These are phyloP conservation scores for Heterodera carotae DNA, from an alignment of 1,140 invertebrate genomes.

Conservation along the genomic window DNA sequence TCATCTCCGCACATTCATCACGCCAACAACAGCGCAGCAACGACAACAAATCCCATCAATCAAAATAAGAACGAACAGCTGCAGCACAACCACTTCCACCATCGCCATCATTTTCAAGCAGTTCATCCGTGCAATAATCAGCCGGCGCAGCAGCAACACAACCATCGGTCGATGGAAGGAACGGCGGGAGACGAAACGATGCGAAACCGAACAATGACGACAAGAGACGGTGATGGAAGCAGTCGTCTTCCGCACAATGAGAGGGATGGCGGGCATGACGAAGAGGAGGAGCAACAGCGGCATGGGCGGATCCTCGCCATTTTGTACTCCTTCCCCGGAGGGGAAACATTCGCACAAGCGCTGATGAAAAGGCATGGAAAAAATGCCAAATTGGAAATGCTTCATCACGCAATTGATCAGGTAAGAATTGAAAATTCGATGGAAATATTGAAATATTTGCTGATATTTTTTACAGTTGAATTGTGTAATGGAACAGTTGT, in stretches of 20 bases:
- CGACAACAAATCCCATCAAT: neutral
- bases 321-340: neutral
- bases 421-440: neutral
- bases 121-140: neutral
- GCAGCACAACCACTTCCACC: neutral
- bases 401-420: slow-evolving; percentile 1
- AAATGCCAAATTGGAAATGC: neutral
- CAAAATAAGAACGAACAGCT: neutral
- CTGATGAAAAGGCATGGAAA: slow-evolving; percentile 2
- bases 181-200: too few relatives aligned
- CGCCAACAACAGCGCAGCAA: neutral
- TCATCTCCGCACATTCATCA: neutral
- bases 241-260: neutral
- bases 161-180: neutral
- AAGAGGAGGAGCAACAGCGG: neutral
- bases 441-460: neutral
- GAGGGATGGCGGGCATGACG: neutral
- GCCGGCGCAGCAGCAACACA: neutral
- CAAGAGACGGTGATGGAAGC: neutral
- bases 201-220: too few relatives aligned
- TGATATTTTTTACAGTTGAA: neutral
- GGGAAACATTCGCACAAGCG: neutral
- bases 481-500: neutral
- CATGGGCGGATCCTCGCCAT: neutral
- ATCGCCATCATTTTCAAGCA: neutral